Percentiles rank a stretch among this genome's conserved stretches.
These are phyloP conservation scores for Plagodis pulveraria DNA, from an alignment of 2,888 invertebrate genomes.

Conservation along the genomic window DNA sequence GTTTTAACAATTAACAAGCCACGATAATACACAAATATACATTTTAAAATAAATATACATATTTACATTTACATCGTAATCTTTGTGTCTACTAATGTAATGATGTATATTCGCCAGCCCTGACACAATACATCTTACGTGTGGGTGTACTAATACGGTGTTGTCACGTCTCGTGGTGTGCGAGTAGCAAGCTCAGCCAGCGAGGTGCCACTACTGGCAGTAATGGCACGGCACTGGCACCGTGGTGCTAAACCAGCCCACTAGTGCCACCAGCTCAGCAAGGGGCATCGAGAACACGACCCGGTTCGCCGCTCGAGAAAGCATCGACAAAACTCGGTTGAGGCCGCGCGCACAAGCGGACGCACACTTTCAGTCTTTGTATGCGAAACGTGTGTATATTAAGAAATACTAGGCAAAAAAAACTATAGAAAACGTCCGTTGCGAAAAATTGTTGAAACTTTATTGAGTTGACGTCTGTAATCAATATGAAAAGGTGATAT, in stretches of 20 bases:
- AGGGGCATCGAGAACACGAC: slow-evolving; percentile 82
- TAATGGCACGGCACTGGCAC: slow-evolving; percentile 30
- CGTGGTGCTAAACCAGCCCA: slow-evolving; percentile 20
- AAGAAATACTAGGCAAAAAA: slow-evolving; percentile 53
- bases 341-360: slow-evolving; percentile 79
- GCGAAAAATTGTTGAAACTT: slow-evolving; percentile 41
- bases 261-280: slow-evolving; percentile 57
- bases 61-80: not conserved
- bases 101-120: slow-evolving; percentile 50
- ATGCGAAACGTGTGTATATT: slow-evolving; percentile 59
- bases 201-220: slow-evolving; percentile 26
- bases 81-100: slow-evolving; percentile 8
- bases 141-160: slow-evolving; percentile 52
- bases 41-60: not conserved
- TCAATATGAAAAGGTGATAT: not conserved
- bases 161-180: slow-evolving; percentile 48
- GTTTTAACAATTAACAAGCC: too few species aligned
- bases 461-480: slow-evolving; percentile 16
- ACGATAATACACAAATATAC: too few species aligned
- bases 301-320: slow-evolving; percentile 83
- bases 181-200: slow-evolving; percentile 53
- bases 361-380: slow-evolving; percentile 75
- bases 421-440: slow-evolving; percentile 50
- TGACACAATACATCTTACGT: slow-evolving; percentile 61
- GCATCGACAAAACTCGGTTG: slow-evolving; percentile 85